Percentiles rank a stretch among this genome's conserved stretches.
Evolutionary conservation across 2,797 vertebrate species (phyloP).

Genomic region (Allobates femoralis): DNA sequence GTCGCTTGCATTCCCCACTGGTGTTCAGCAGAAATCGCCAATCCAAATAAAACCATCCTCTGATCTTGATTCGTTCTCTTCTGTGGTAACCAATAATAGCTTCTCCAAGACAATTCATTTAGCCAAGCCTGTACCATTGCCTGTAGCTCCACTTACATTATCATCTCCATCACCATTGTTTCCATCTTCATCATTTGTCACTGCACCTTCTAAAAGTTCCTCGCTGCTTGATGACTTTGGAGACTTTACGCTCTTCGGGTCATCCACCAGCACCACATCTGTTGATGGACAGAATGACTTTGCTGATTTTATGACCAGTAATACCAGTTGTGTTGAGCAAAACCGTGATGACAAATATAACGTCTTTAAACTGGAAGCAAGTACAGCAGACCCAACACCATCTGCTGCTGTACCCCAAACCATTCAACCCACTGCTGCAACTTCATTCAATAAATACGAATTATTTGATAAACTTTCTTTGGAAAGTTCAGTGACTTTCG

Average conservation of each 20-base stretch:
- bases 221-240: conserved; percentile 87
- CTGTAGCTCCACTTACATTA: conserved; percentile 67
- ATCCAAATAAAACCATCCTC: conserved; percentile 82
- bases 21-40: conserved; percentile 80
- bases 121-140: conserved; percentile 67
- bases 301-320: conserved; percentile 95
- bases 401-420: conserved; percentile 57
- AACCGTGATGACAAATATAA: conserved; percentile 73
- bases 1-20: conserved; percentile 83
- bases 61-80: conserved; percentile 92
- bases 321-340: conserved; percentile 73
- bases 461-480: conserved; percentile 93
- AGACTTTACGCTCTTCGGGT: conserved; percentile 92
- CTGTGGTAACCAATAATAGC: conserved; percentile 69
- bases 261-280: conserved; percentile 75
- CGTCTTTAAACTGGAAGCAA: conserved; percentile 69
- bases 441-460: conserved; percentile 83
- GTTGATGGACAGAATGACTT: conserved; percentile 88
- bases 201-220: conserved; percentile 73
- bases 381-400: conserved; percentile 64
- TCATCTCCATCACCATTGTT: conserved; percentile 69
- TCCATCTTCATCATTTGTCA: conserved; percentile 68
- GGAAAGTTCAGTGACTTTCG: conserved; percentile 81
- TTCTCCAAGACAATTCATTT: conserved; percentile 76
- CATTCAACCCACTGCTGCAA: conserved; percentile 64